Evolutionary conservation across 2,113 vertebrate genomes (phyloP).

Genomic region (Channa argus): DNA sequence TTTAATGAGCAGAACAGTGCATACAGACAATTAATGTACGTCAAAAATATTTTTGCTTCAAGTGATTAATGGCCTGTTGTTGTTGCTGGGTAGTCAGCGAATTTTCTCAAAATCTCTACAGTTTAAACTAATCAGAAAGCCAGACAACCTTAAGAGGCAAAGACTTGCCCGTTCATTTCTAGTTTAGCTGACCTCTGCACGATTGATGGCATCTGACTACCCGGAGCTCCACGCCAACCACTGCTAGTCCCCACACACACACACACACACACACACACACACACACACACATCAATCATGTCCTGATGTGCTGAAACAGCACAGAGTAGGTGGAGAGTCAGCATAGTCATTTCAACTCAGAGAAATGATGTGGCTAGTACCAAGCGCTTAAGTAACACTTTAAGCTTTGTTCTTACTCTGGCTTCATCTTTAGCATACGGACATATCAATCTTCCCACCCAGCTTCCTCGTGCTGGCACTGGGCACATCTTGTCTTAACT

Average conservation of each 20-base stretch:
- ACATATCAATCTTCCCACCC: too few species aligned
- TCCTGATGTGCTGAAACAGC: slow-evolving; percentile 39
- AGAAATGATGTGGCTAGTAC: slow-evolving; percentile 7
- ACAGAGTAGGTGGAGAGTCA: slow-evolving; percentile 5
- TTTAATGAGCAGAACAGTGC: not conserved
- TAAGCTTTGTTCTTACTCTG: too few species aligned
- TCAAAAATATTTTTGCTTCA: not conserved
- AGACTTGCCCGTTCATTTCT: slow-evolving; percentile 5
- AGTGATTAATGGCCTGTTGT: not conserved
- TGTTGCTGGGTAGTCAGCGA: slow-evolving; percentile 1
- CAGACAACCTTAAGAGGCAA: not conserved
- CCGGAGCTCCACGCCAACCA: not conserved
- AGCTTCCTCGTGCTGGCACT: too few species aligned
- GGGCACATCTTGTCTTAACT: too few species aligned
- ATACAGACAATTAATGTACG: slow-evolving; percentile 2
- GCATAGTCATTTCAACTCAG: slow-evolving; percentile 6
- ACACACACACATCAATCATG: slow-evolving; percentile 34
- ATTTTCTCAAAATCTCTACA: slow-evolving; percentile 19
- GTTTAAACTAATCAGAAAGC: slow-evolving; percentile 9
- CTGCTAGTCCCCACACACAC: slow-evolving; percentile 21
- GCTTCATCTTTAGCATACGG: too few species aligned
- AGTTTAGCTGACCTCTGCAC: slow-evolving; percentile 36
- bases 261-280: slow-evolving; percentile 23
- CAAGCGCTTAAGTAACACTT: not conserved
- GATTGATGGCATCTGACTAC: slow-evolving; percentile 34